Evolutionary conservation across 2,113 vertebrate species (phyloP), one percentile per base, ranked within the genome.

Genomic region (Pterocles gutturalis): DNA sequence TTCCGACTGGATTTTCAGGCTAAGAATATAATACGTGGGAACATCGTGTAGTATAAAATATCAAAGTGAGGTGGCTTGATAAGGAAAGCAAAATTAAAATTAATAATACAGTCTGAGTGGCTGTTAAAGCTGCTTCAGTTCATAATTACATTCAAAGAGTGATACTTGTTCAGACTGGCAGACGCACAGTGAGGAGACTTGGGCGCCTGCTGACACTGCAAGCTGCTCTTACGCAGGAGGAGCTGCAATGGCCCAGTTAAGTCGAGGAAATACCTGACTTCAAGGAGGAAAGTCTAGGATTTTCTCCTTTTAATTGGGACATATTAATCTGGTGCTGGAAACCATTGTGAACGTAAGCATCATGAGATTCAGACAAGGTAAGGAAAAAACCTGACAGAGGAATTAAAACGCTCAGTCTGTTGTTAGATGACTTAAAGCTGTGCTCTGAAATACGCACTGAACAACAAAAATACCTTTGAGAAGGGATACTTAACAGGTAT

Each of bases 191-290:
- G 65, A 87, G 83, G 69, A 84, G n/a, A 57, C 38, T 45, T 2
- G 12, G 78, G 73, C 0, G 7, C 78, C 77, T 64, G 95, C 90
- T 94, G 94, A 58, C 83, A 60, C 31, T 54, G 67, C 85, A 86
- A 38, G 69, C 69, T 88, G 62, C 64, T 61, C 79, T 57, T 3
- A 7, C 72, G 83, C 45, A 61, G n/a, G 90, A 87, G 51, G 83
- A 90, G 83, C 89, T 84, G 90, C 83, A 57, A 5, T 89, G 86
- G 83, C 92, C 90, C 80, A 93, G 8, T 97, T 96, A 95, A 76
- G 36, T 17, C 65, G 62, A 92, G 85, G 76, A 96, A 90, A 93
- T 86, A 88, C 61, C 61, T 94, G 86, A 58, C 80, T 82, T 89
- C 69, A 83, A 71, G 92, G 76, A 90, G 86, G 34, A 93, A 88